Conservation (phyloP, 2,888 invertebrate species). For the Agrilus biguttatus region DNA sequence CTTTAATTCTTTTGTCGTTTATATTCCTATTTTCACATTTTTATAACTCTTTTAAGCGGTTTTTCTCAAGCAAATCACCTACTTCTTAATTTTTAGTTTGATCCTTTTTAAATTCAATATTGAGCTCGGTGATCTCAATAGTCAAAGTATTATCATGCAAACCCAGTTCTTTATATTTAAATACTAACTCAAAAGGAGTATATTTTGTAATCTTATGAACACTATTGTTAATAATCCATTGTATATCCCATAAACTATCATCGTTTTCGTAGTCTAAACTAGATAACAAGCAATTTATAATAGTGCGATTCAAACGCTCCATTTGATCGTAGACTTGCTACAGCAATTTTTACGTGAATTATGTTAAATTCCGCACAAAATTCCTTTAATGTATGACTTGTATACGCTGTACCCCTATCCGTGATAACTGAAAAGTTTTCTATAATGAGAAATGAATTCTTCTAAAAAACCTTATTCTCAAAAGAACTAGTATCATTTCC, state of each 20-base stretch:
- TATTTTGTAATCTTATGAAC: conserved; percentile 1
- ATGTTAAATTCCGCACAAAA: no score
- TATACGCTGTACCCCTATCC: no score
- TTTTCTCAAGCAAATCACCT: neutral
- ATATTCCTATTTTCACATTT: no score
- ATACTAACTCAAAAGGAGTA: conserved; percentile 2
- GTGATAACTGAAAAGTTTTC: no score
- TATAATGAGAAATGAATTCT: no score
- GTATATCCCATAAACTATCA: conserved; percentile 1
- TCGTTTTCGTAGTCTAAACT: conserved; percentile 1
- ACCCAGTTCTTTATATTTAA: neutral
- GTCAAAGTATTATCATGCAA: neutral
- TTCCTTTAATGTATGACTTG: no score
- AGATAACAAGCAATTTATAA: neutral
- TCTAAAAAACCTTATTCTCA: no score
- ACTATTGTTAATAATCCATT: conserved; percentile 3
- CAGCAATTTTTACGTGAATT: no score
- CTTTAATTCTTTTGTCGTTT: neutral
- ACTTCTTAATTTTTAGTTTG: neutral
- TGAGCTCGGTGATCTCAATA: neutral
- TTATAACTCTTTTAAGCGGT: neutral
- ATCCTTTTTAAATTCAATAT: neutral
- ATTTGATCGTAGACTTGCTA: conserved; percentile 6
- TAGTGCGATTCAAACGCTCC: conserved; percentile 5
- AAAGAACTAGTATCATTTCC: neutral